phyloP scores from a whole-genome alignment of 2,888 invertebrate species.

The Zygothrica quintamaculata region DNA sequence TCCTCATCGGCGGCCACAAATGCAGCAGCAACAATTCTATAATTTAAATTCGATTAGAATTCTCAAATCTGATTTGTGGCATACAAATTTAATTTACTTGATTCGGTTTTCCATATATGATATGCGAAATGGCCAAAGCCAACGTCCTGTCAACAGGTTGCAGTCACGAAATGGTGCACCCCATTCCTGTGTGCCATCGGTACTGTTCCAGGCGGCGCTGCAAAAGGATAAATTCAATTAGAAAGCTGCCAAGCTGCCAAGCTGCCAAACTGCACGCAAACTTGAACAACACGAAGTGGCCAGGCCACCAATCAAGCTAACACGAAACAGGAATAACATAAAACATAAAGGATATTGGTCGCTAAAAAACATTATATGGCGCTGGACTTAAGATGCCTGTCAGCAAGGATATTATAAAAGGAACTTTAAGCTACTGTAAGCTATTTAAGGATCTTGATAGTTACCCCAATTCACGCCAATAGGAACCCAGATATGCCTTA shows the following conservation, averaged over 20 bases:
- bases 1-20: slow-evolving; percentile 87
- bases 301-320: not conserved
- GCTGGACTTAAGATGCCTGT: no score
- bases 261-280: slow-evolving; percentile 38
- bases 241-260: slow-evolving; percentile 11
- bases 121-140: slow-evolving; percentile 85
- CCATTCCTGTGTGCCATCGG: slow-evolving; percentile 84
- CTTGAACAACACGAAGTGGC: slow-evolving; percentile 3
- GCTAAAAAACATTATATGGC: no score
- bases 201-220: slow-evolving; percentile 84
- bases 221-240: slow-evolving; percentile 48
- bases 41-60: not conserved
- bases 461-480: slow-evolving; percentile 84
- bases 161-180: slow-evolving; percentile 85
- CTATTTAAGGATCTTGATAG: slow-evolving; percentile 20
- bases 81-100: slow-evolving; percentile 82
- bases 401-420: no score
- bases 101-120: slow-evolving; percentile 83
- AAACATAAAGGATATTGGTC: not conserved
- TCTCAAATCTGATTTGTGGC: no score
- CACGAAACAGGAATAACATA: not conserved
- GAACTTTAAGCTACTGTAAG: no score
- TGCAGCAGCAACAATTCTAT: slow-evolving; percentile 87
- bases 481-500: slow-evolving; percentile 83
- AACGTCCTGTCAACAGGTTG: slow-evolving; percentile 83